phyloP scores from a whole-genome alignment of 2,113 vertebrate genomes.

The Percina caprodes region DNA sequence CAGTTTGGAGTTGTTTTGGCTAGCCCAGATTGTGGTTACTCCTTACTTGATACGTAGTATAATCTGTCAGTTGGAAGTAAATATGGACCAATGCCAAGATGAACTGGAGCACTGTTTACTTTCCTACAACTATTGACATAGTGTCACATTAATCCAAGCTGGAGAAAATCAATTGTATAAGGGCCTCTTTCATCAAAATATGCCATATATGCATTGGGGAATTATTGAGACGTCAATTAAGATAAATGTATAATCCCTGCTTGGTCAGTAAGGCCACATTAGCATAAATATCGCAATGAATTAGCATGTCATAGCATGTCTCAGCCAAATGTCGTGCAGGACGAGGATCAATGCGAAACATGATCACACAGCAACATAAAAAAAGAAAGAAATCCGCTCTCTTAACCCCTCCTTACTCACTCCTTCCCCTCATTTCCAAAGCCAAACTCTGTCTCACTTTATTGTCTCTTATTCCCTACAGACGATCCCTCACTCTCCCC shows the following conservation, averaged over 20 bases:
- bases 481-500: conserved; percentile 36
- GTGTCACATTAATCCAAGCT: conserved; percentile 60
- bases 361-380: conserved; percentile 49
- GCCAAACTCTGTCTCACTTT: conserved; percentile 52
- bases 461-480: conserved; percentile 61
- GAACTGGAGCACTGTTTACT: conserved; percentile 46
- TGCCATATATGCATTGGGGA: conserved; percentile 54
- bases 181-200: conserved; percentile 69
- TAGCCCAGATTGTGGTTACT: background rate
- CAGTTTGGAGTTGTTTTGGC: conserved; percentile 61
- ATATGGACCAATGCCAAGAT: conserved; percentile 65
- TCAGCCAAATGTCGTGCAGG: conserved; percentile 69
- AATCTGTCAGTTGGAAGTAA: conserved; percentile 60
- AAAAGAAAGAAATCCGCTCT: conserved; percentile 45
- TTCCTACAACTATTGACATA: conserved; percentile 57
- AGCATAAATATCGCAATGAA: conserved; percentile 65
- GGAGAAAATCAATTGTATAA: conserved; percentile 62
- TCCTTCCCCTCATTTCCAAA: conserved; percentile 54
- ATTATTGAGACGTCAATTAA: conserved; percentile 76
- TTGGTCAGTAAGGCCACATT: conserved; percentile 53
- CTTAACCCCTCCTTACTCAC: conserved; percentile 33
- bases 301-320: conserved; percentile 71
- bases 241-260: conserved; percentile 65
- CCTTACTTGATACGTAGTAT: conserved; percentile 14
- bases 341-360: conserved; percentile 72